Evolutionary conservation across 1,140 invertebrate genomes (phyloP), one percentile per base, ranked within the genome.

Genomic region (Lepidurus apus): DNA sequence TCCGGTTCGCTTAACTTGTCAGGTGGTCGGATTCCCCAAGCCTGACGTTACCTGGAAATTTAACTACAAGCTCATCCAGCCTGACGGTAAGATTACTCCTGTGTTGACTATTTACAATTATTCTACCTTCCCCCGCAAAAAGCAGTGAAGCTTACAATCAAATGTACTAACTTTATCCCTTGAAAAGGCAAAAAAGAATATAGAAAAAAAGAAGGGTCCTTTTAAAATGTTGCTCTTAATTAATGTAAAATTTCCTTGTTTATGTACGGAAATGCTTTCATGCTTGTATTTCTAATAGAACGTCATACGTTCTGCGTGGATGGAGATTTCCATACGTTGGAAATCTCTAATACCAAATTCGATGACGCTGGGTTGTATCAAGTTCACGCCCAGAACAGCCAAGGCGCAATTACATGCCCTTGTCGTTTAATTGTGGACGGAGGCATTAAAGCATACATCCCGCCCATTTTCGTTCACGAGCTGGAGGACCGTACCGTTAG

Each of bases 351-450:
- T 74, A 91, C 93, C 6, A 87, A 85, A 2, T 83, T 93, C 1
- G 91, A 93, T 44, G 95, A 98, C 84, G 91, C 92, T 10, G 96
- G 95, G 24, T 87, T 87, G 65, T 98, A 97, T 84, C 91, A 89
- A 47, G 93, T 90, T 13, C 89, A 89, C 77, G 95, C 95, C 2
- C 88, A 88, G 74, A 98, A 97, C 84, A 85, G 87, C n/a, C 88
- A 91, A 76, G 96, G 95, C 8, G 91, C 92, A 0, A 91, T 95
- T 10, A 92, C 92, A 75, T 96, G 95, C 77, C 88, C 89, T 43
- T 94, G 93, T 82, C 88, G 88, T 75, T 87, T 98, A 42, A 90
- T 92, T 1, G 94, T 97, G 0, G 94, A 95, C 84, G 93, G 93
- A 82, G 93, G 93, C 47, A 92, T 95, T 76, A 87, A 91, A 34